Percentiles rank a stretch among this genome's conserved stretches.
Conservation (phyloP, 2,888 invertebrate species). For the Epinotia brunnichana region DNA sequence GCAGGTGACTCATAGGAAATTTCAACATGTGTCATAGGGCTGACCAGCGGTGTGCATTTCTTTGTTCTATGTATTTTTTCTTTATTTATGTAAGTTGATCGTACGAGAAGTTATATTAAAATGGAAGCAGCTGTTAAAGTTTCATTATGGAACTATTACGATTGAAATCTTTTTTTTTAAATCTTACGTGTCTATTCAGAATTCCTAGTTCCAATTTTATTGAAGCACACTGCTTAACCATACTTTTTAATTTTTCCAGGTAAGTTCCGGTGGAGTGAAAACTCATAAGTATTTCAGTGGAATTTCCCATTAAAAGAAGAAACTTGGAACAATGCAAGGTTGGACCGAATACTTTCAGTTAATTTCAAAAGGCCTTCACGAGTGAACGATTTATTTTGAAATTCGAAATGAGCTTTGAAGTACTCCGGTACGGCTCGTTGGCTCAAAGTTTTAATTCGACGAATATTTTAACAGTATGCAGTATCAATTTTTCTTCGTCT, state of each 20-base stretch:
- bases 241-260: slow-evolving; percentile 67
- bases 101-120: too few species aligned
- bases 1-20: slow-evolving; percentile 13
- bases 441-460: slow-evolving; percentile 41
- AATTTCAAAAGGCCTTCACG: slow-evolving; percentile 52
- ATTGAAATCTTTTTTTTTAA: background rate
- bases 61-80: background rate
- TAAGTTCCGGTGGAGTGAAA: slow-evolving; percentile 59
- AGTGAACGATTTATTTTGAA: slow-evolving; percentile 48
- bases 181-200: background rate
- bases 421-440: slow-evolving; percentile 22
- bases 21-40: background rate
- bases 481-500: slow-evolving; percentile 40
- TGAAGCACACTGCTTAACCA: slow-evolving; percentile 7
- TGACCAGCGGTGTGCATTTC: background rate
- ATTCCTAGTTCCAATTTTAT: background rate
- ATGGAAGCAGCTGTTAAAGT: background rate
- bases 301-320: slow-evolving; percentile 64
- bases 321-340: slow-evolving; percentile 60
- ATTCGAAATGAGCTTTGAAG: slow-evolving; percentile 41
- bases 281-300: slow-evolving; percentile 57
- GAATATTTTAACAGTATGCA: slow-evolving; percentile 42
- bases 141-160: background rate
- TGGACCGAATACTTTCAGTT: slow-evolving; percentile 54
- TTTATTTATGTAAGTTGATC: background rate